These are phyloP conservation scores for Volucella zonaria DNA, from an alignment of 2,888 invertebrate species.

Conservation along the genomic window DNA sequence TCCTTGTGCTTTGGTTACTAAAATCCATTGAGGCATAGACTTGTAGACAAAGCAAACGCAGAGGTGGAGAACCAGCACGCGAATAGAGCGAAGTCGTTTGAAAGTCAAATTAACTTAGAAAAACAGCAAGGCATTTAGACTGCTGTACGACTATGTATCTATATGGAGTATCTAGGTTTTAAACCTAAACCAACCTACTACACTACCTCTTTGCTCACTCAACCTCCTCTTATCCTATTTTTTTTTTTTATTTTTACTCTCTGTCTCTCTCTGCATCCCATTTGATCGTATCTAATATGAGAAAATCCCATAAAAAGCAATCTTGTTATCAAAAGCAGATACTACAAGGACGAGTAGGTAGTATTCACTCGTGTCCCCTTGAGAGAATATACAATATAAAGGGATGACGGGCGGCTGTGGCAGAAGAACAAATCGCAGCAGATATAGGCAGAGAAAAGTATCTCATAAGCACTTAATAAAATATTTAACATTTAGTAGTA, in stretches of 20 bases:
- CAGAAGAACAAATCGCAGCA: conserved; percentile 53
- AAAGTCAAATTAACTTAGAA: conserved; percentile 73
- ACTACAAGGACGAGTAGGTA: not conserved
- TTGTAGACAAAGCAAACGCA: conserved; percentile 15
- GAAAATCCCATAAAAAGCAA: conserved; percentile 67
- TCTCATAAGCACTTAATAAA: conserved; percentile 75
- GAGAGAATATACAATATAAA: too few relatives aligned
- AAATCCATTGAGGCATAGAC: conserved; percentile 1
- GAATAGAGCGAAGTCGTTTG: conserved; percentile 58
- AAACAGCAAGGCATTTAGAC: conserved; percentile 68
- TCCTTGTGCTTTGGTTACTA: conserved; percentile 49
- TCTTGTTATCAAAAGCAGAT: conserved; percentile 67
- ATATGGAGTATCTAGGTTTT: conserved; percentile 30
- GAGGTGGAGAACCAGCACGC: conserved; percentile 13
- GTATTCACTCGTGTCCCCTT: too few relatives aligned
- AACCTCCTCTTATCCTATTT: too few relatives aligned
- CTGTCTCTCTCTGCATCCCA: conserved; percentile 51
- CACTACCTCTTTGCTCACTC: too few relatives aligned
- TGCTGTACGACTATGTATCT: conserved; percentile 1
- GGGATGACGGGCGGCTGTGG: not conserved
- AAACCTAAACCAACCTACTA: not conserved
- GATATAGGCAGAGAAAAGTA: conserved; percentile 45
- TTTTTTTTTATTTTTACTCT: not conserved
- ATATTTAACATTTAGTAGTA: conserved; percentile 71
- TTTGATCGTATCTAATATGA: conserved; percentile 67